Evolutionary conservation across 2,797 vertebrate genomes (phyloP).

Genomic region (Rhinichthys osculus): DNA sequence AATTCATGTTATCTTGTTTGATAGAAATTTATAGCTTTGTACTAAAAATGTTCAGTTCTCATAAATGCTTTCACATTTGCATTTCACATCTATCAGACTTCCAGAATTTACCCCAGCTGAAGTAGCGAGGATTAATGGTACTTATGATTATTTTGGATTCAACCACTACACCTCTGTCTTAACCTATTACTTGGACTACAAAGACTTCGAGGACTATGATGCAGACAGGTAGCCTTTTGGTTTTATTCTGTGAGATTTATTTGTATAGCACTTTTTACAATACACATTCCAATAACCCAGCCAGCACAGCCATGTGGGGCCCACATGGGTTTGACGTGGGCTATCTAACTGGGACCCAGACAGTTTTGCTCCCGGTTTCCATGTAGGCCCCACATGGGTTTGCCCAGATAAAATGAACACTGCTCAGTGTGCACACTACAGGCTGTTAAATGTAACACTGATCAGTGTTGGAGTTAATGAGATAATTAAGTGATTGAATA

Average conservation of each 20-base stretch:
- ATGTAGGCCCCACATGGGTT: too few relatives aligned
- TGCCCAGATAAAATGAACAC: too few relatives aligned
- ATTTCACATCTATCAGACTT: slow-evolving; percentile 76
- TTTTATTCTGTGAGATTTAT: neutral
- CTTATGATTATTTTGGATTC: slow-evolving; percentile 93
- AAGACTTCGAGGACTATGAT: slow-evolving; percentile 83
- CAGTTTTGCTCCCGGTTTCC: too few relatives aligned
- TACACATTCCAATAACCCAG: too few relatives aligned
- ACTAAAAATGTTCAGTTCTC: neutral
- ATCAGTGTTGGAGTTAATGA: too few relatives aligned
- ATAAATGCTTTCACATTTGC: neutral
- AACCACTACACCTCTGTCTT: slow-evolving; percentile 94
- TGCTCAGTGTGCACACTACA: too few relatives aligned
- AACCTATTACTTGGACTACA: slow-evolving; percentile 81
- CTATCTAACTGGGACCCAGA: too few relatives aligned
- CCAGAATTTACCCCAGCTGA: slow-evolving; percentile 92
- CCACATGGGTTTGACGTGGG: too few relatives aligned
- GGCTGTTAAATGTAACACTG: too few relatives aligned
- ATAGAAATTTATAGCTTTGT: neutral
- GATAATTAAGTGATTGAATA: too few relatives aligned
- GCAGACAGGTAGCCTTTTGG: slow-evolving; percentile 85
- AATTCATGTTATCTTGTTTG: slow-evolving; percentile 48
- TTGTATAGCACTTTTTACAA: too few relatives aligned
- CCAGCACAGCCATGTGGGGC: too few relatives aligned
- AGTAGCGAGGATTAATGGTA: slow-evolving; percentile 90